Evolutionary conservation across 2,797 vertebrate genomes (phyloP).

Genomic region (Sciurus vulgaris): DNA sequence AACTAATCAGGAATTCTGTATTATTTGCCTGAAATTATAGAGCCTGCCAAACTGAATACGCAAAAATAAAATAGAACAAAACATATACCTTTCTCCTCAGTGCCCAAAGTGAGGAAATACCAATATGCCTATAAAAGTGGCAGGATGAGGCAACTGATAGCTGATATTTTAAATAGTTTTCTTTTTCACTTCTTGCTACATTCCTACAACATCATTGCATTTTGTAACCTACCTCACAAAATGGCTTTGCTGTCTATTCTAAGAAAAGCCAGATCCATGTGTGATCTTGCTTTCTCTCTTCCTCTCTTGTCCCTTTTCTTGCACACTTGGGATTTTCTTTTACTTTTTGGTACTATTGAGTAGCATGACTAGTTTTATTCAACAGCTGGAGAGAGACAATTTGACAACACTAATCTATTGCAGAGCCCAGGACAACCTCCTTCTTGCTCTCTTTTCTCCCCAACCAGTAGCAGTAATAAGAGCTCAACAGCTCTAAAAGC

Average conservation of each 20-base stretch:
- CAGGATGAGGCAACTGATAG: conserved; percentile 8
- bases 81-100: neutral
- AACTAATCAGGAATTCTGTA: conserved; percentile 6
- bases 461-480: conserved; percentile 84
- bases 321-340: neutral
- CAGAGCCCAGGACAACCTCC: conserved; percentile 77
- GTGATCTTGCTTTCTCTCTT: neutral
- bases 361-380: conserved; percentile 80
- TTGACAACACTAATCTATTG: conserved; percentile 84
- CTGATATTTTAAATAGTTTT: conserved; percentile 53
- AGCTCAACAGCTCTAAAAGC: conserved; percentile 86
- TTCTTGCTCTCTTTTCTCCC: conserved; percentile 84
- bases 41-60: neutral
- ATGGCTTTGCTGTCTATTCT: conserved; percentile 56
- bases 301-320: neutral
- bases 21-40: conserved; percentile 27
- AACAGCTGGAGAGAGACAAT: conserved; percentile 85
- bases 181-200: conserved; percentile 33
- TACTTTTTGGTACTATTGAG: conserved; percentile 81
- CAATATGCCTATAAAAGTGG: conserved; percentile 13
- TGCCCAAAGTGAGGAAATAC: conserved; percentile 29
- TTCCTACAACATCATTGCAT: conserved; percentile 12
- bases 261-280: conserved; percentile 46
- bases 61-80: neutral
- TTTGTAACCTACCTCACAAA: conserved; percentile 52